Evolutionary conservation across 2,888 invertebrate species (phyloP).

Genomic region (Temnothorax rugatulus): DNA sequence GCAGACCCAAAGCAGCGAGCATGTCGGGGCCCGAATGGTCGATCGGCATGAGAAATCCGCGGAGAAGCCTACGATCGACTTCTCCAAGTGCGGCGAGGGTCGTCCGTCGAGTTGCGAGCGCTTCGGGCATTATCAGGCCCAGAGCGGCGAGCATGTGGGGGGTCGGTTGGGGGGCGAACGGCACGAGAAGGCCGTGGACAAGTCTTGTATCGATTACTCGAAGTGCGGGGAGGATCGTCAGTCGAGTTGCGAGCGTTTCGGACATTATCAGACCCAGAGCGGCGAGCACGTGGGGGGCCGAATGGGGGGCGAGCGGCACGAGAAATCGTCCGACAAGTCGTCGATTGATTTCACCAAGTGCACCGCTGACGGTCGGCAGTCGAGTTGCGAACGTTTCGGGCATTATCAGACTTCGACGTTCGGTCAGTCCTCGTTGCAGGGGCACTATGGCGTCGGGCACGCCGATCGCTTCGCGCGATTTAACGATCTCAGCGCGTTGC

Average conservation of each 20-base stretch:
- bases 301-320: slow-evolving; percentile 72
- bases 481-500: slow-evolving; percentile 71
- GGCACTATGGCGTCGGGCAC: slow-evolving; percentile 75
- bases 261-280: slow-evolving; percentile 74
- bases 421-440: slow-evolving; percentile 72
- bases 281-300: slow-evolving; percentile 62
- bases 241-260: slow-evolving; percentile 75
- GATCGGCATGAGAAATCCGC: slow-evolving; percentile 79
- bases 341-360: slow-evolving; percentile 73
- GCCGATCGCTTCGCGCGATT: slow-evolving; percentile 75
- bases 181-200: slow-evolving; percentile 78
- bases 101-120: slow-evolving; percentile 75
- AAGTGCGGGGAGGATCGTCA: slow-evolving; percentile 66
- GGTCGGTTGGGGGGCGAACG: slow-evolving; percentile 71
- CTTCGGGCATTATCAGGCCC: slow-evolving; percentile 73
- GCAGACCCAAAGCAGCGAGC: slow-evolving; percentile 66
- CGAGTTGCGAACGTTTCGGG: slow-evolving; percentile 76
- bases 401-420: slow-evolving; percentile 72
- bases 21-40: slow-evolving; percentile 73
- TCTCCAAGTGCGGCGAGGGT: slow-evolving; percentile 66
- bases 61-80: slow-evolving; percentile 75
- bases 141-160: slow-evolving; percentile 74
- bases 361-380: slow-evolving; percentile 61
- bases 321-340: slow-evolving; percentile 77
- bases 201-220: slow-evolving; percentile 75